Evolutionary conservation across 2,797 vertebrate species (phyloP).

Genomic region (Eospalax fontanierii): DNA sequence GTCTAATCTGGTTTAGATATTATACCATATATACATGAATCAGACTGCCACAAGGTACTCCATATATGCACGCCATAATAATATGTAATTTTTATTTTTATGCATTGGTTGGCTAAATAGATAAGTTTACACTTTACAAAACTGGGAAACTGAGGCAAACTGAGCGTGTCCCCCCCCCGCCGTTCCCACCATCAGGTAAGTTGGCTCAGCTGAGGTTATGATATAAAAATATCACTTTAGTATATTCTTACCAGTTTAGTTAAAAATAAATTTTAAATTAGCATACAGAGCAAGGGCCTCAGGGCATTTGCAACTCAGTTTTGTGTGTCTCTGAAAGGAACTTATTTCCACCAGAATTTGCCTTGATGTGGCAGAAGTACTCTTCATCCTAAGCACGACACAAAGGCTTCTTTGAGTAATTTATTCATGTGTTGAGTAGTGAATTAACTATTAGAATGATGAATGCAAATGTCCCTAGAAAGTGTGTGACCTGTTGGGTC

Average conservation of each 20-base stretch:
- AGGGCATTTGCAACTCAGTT: background rate
- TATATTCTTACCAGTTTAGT: constrained; percentile 55
- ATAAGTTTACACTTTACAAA: too few relatives aligned
- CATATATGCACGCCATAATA: background rate
- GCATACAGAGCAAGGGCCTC: background rate
- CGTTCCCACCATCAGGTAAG: background rate
- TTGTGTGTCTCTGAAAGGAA: constrained; percentile 62
- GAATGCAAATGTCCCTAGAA: constrained; percentile 64
- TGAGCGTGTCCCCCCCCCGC: too few relatives aligned
- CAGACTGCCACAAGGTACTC: background rate
- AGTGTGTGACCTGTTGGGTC: constrained; percentile 11
- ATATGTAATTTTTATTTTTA: background rate
- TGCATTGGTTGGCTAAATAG: background rate
- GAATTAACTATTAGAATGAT: constrained; percentile 61
- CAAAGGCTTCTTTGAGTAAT: constrained; percentile 76
- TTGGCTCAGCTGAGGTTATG: constrained; percentile 15
- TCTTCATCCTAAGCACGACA: constrained; percentile 64
- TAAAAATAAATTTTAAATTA: background rate
- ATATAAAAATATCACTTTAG: background rate
- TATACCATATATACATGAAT: background rate
- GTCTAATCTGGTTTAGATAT: background rate
- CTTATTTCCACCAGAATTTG: constrained; percentile 61
- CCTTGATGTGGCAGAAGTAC: constrained; percentile 59
- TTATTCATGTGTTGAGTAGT: constrained; percentile 58
- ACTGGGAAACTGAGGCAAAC: too few relatives aligned